Evolutionary conservation across 2,888 invertebrate species (phyloP).

Genomic region (Ichneumoninae sp.): DNA sequence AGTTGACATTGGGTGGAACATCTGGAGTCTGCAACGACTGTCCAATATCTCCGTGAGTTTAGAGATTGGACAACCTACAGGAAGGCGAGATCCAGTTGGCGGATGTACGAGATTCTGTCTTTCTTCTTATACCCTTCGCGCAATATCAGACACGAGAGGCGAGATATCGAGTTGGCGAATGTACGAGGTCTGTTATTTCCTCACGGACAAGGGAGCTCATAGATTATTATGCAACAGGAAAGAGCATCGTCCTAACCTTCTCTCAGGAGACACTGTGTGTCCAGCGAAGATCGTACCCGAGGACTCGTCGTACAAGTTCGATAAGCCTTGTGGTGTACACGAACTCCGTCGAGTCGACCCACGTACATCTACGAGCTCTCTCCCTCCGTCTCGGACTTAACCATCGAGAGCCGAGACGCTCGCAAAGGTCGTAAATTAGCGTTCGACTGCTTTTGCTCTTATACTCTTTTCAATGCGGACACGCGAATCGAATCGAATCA

Average conservation of each 20-base stretch:
- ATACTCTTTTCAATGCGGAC: slow-evolving; percentile 30
- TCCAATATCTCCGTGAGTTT: slow-evolving; percentile 51
- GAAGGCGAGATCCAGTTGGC: slow-evolving; percentile 38
- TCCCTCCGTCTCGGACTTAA: slow-evolving; percentile 41
- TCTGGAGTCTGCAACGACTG: slow-evolving; percentile 46
- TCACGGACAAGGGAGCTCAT: slow-evolving; percentile 45
- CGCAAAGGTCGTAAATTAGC: slow-evolving; percentile 55
- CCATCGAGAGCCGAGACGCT: background rate
- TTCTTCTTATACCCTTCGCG: background rate
- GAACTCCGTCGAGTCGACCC: slow-evolving; percentile 57
- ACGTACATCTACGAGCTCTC: slow-evolving; percentile 40
- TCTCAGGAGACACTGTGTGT: slow-evolving; percentile 48
- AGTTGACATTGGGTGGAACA: slow-evolving; percentile 30
- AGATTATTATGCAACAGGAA: slow-evolving; percentile 64
- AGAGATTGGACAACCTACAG: slow-evolving; percentile 16
- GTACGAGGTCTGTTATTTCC: slow-evolving; percentile 53
- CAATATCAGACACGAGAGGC: slow-evolving; percentile 30
- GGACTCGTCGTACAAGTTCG: slow-evolving; percentile 57
- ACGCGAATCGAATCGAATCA: slow-evolving; percentile 56
- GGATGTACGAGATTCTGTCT: slow-evolving; percentile 17
- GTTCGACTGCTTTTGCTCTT: slow-evolving; percentile 49
- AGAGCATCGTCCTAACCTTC: slow-evolving; percentile 54
- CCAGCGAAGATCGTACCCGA: slow-evolving; percentile 31
- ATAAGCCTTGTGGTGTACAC: slow-evolving; percentile 58
- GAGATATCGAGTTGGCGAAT: slow-evolving; percentile 31